Conservation (phyloP, 2,888 invertebrate species). For the Aporophyla lueneburgensis region DNA sequence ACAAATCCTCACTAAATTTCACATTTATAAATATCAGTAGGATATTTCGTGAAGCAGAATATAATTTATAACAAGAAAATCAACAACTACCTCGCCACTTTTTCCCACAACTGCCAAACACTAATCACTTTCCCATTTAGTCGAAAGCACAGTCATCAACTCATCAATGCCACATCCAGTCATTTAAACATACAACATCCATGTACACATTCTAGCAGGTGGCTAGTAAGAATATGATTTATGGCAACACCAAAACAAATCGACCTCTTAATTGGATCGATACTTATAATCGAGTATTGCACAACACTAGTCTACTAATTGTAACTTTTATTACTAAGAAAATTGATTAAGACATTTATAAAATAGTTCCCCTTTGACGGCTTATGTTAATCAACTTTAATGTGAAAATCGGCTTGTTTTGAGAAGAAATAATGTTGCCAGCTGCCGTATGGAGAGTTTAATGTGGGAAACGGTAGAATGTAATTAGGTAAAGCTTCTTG, state of each 20-base stretch:
- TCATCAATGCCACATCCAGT: constrained; percentile 72
- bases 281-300: constrained; percentile 74
- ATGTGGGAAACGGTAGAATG: constrained; percentile 36
- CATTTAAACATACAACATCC: constrained; percentile 19
- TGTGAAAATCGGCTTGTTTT: constrained; percentile 64
- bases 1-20: too few species aligned
- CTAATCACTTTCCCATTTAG: constrained; percentile 4
- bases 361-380: constrained; percentile 64
- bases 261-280: constrained; percentile 83
- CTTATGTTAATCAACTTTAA: constrained; percentile 62
- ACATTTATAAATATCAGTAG: too few species aligned
- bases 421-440: constrained; percentile 39
- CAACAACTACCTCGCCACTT: background rate
- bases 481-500: constrained; percentile 20
- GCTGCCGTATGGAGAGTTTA: constrained; percentile 22
- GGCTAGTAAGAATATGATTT: constrained; percentile 81
- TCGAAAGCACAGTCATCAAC: constrained; percentile 3
- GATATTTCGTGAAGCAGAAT: background rate
- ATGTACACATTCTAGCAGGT: constrained; percentile 74
- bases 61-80: background rate
- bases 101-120: background rate
- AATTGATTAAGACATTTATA: constrained; percentile 70
- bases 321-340: constrained; percentile 68
- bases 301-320: constrained; percentile 69
- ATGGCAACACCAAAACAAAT: constrained; percentile 85